Percentiles rank a stretch among this genome's conserved stretches.
phyloP scores from a whole-genome alignment of 2,888 invertebrate species.

The Ernsta delagoae region DNA sequence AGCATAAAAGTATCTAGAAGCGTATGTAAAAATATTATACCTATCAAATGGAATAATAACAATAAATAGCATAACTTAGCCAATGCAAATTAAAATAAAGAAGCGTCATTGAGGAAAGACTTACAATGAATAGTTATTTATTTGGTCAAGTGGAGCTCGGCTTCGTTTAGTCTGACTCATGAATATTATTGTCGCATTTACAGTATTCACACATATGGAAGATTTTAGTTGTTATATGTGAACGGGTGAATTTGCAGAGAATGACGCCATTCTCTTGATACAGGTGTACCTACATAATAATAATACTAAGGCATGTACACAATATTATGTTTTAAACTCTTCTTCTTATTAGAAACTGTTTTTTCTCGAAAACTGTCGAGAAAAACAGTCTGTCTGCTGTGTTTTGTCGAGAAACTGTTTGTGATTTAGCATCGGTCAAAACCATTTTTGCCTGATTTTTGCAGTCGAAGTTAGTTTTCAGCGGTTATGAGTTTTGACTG shows the following conservation, averaged over 20 bases:
- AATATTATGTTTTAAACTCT: too few relatives aligned
- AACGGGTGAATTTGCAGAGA: conserved; percentile 68
- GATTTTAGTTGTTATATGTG: conserved; percentile 73
- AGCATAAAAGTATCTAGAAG: neutral
- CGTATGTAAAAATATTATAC: neutral
- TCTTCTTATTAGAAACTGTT: too few relatives aligned
- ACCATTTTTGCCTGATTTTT: too few relatives aligned
- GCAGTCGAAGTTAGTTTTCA: too few relatives aligned
- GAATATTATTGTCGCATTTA: conserved; percentile 78
- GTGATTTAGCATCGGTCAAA: too few relatives aligned
- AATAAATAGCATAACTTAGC: neutral
- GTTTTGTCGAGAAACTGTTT: too few relatives aligned
- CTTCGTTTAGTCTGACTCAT: conserved; percentile 67
- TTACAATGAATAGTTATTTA: conserved; percentile 72
- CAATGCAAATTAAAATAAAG: conserved; percentile 47
- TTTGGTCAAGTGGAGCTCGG: conserved; percentile 73
- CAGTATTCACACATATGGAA: conserved; percentile 70
- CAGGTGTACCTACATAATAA: conserved; percentile 46
- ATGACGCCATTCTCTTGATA: conserved; percentile 77
- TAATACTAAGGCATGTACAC: too few relatives aligned
- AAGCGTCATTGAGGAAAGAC: conserved; percentile 65
- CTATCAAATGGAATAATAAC: neutral
- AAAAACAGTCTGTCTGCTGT: too few relatives aligned
- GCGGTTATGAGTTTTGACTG: too few relatives aligned
- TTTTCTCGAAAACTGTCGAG: too few relatives aligned